These are phyloP conservation scores for Sericinus montela DNA, from an alignment of 2,888 invertebrate species.

Conservation along the genomic window DNA sequence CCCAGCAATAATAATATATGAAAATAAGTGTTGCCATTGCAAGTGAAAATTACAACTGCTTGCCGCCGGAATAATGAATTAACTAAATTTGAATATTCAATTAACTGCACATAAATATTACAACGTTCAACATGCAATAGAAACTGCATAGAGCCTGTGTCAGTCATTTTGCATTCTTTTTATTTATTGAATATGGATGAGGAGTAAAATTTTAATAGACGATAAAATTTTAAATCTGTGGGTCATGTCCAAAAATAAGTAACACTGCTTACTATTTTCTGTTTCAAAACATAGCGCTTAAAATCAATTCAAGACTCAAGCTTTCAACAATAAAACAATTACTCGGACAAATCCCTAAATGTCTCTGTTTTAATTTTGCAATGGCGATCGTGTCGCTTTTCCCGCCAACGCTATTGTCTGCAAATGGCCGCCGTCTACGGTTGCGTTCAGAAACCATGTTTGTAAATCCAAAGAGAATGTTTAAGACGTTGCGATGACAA, in stretches of 20 bases:
- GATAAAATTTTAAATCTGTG: neutral
- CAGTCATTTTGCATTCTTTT: conserved; percentile 2
- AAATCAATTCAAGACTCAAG: neutral
- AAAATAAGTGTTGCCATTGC: neutral
- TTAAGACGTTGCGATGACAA: conserved; percentile 48
- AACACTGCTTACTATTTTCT: too few relatives aligned
- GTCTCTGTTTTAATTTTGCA: conserved; percentile 33
- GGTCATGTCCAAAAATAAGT: too few relatives aligned
- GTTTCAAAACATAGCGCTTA: too few relatives aligned
- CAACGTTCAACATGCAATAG: conserved; percentile 33
- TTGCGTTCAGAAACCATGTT: conserved; percentile 49
- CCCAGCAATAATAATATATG: neutral
- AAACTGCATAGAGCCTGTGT: neutral
- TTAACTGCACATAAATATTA: conserved; percentile 39
- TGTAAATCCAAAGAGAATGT: conserved; percentile 42
- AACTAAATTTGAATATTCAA: conserved; percentile 64
- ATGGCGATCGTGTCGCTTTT: conserved; percentile 43
- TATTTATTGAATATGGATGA: conserved; percentile 10
- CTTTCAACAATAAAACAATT: conserved; percentile 34
- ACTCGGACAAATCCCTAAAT: conserved; percentile 48
- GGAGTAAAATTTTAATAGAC: neutral
- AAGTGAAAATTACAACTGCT: conserved; percentile 13
- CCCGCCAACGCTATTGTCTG: conserved; percentile 67
- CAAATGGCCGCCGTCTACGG: conserved; percentile 64
- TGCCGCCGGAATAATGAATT: conserved; percentile 35